Evolutionary conservation across 2,113 vertebrate species (phyloP), one percentile per base, ranked within the genome.

Genomic region (Pomatorhinus ruficollis): DNA sequence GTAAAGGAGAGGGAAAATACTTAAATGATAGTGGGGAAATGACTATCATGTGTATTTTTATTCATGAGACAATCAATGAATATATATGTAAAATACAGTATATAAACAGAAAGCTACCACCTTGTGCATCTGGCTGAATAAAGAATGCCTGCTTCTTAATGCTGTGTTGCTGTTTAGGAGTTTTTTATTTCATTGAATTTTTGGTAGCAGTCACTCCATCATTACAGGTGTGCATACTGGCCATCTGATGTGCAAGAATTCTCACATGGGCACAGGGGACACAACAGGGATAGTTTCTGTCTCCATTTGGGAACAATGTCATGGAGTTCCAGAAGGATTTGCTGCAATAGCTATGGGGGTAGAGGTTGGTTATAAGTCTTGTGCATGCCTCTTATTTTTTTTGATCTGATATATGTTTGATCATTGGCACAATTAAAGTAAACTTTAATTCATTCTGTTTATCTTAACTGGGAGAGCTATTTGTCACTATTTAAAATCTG

Each of bases 191-290:
- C 31, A 31, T 9, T 15, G 15, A 12, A 37, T 37, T 76, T 86
- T 86, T 59, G 35, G 53, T 42, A 44, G 44, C 11, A 33, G 27
- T 74, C 27, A 44, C 28, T 59, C 19, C 33, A 12, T 52, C 31
- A 22, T 17, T 56, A 52, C 31, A 59, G 30, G 10, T 2, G 0
- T 71, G 7, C 18, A 4, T 54, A 12, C 18, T 53, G n/a, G 31
- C 44, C 31, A 8, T 57, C 25, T 4, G 5, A 45, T 60, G 11
- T 42, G n/a, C 35, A 40, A 68, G 60, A 83, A 47, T 78, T 83
- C 31, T 87, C 21, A 31, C 23, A 6, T 0, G 1, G 52, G 17
- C 2, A 0, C 47, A 15, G 50, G 30, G 64, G 16, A 68, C 2
- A 1, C 3, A 15, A 12, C 6, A 15, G 12, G 59, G 11, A 10